Evolutionary conservation across 2,797 vertebrate genomes (phyloP).

Genomic region (Bovichtus diacanthus): DNA sequence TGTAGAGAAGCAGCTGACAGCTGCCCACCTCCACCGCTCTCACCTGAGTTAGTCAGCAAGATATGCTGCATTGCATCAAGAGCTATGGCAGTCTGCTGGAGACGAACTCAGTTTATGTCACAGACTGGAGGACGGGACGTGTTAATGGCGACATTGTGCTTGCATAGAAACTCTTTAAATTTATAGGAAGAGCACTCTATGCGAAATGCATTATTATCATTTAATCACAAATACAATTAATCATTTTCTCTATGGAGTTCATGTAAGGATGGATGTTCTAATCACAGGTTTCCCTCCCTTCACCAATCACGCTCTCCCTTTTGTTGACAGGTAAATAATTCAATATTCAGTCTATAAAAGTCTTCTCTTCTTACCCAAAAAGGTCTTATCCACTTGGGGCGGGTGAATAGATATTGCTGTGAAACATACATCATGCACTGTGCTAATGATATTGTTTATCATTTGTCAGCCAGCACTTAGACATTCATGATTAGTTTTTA

Average conservation of each 20-base stretch:
- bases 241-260: not conserved
- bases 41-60: conserved; percentile 73
- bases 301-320: not conserved
- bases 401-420: not conserved
- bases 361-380: not conserved
- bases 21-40: conserved; percentile 70
- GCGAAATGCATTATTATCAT: not conserved
- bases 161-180: not conserved
- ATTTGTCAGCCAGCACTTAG: conserved; percentile 2
- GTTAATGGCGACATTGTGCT: conserved; percentile 10
- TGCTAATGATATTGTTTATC: conserved; percentile 13
- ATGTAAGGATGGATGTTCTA: not conserved
- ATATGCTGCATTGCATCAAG: conserved; percentile 72
- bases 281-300: too few relatives aligned
- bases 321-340: not conserved
- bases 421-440: conserved; percentile 1
- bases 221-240: not conserved
- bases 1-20: conserved; percentile 61
- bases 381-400: not conserved
- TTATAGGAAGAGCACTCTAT: not conserved
- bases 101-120: conserved; percentile 29
- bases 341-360: not conserved
- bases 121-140: not conserved
- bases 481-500: conserved; percentile 25
- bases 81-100: conserved; percentile 40